Base-by-base conservation (phyloP, 2,113 vertebrate species). In the Pelecanus crispus region DNA sequence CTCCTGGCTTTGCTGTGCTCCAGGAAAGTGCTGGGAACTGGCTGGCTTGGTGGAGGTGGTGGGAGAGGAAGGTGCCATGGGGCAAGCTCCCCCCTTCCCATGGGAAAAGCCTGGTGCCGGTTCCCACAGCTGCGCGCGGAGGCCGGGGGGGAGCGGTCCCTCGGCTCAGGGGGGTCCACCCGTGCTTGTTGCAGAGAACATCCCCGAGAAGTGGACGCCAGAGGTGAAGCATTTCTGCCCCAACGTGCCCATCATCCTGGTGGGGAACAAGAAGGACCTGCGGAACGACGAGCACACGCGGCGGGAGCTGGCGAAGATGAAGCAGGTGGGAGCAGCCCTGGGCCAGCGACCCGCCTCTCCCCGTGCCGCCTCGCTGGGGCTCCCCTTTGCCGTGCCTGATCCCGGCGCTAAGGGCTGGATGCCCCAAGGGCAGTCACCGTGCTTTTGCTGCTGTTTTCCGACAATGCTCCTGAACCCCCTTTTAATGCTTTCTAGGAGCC, bases 221-320 rank as follows among this genome's bases (percentile, higher is more conserved):
- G 99, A 99, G 97, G 99, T 99, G 95, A 99, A 99, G 97, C 99
- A 99, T 93, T 99, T 99, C 97, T 99, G 99, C 95, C 99, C 99
- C 91, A 99, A 99, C 0, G 99, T 99, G 87, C 99, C 99, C 17
- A 99, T 99, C 97, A 99, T 99, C 97, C 98, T 99, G 6, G 99
- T 99, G 95, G 99, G 99, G 26, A 99, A 99, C 96, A 99, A 99
- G 97, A 99, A 99, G 97, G 99, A 99, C 96, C 98, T 99, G 86
- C 97, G 99, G 80, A 99, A 99, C 2, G 99, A 99, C 3, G 99
- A 99, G 50, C 99, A 99, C 83, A 99, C 99, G 9, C 98, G 99
- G 77, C 97, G 99, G 78, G 99, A 99, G 97, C 98, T 99, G 92
- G 98, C 98, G 40, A 99, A 99, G 97, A 99, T 99, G 99, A 99